Conservation (phyloP, 1,140 invertebrate species). For the Scaptomyza graminum region DNA sequence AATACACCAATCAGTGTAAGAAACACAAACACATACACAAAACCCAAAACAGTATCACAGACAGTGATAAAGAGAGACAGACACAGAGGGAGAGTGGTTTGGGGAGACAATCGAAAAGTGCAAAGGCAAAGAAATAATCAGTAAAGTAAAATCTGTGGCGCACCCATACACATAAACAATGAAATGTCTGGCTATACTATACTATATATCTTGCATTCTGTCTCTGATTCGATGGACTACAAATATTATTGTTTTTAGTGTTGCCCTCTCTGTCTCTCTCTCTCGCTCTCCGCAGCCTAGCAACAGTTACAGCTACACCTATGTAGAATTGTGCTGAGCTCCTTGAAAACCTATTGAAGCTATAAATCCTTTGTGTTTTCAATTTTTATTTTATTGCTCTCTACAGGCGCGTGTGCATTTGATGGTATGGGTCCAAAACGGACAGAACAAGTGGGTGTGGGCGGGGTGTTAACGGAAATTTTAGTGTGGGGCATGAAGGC, state of each 20-base stretch:
- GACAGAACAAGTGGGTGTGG: background rate
- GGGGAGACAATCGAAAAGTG: constrained; percentile 39
- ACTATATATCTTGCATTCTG: constrained; percentile 50
- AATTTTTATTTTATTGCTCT: constrained; percentile 83
- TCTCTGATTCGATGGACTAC: constrained; percentile 60
- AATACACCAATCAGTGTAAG: constrained; percentile 82
- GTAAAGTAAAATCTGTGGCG: constrained; percentile 78
- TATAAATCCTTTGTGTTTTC: constrained; percentile 83
- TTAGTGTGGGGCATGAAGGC: background rate
- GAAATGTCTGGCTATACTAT: constrained; percentile 56
- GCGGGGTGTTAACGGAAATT: background rate
- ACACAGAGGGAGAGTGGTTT: no score
- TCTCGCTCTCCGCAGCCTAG: background rate
- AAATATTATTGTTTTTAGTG: constrained; percentile 65
- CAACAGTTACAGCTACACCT: constrained; percentile 20
- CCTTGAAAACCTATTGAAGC: constrained; percentile 82
- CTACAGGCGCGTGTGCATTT: constrained; percentile 53
- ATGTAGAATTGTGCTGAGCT: constrained; percentile 67
- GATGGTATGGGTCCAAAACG: constrained; percentile 20
- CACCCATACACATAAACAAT: constrained; percentile 72
- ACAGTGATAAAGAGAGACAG: constrained; percentile 12
- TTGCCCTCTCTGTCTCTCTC: background rate
- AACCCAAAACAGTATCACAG: constrained; percentile 13
- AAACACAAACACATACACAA: constrained; percentile 46
- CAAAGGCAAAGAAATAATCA: constrained; percentile 72